These are phyloP conservation scores for Poeciliopsis paucimaculata DNA, from an alignment of 2,797 vertebrate genomes.

Conservation along the genomic window DNA sequence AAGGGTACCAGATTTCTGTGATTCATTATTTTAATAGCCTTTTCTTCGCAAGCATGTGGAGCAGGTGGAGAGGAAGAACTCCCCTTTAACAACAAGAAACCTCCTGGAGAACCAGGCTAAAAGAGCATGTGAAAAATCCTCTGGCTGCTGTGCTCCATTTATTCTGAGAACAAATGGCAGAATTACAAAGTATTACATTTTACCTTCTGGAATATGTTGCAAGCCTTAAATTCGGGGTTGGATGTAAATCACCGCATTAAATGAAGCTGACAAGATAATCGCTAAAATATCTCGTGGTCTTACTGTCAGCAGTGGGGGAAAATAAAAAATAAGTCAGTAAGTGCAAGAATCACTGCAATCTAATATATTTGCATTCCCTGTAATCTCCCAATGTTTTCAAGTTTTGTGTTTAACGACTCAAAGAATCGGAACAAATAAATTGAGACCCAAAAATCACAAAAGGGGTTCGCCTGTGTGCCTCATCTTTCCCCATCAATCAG, in stretches of 20 bases:
- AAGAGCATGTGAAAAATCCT: background rate
- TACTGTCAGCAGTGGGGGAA: constrained; percentile 10
- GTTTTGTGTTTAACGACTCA: constrained; percentile 2
- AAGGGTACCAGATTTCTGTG: background rate
- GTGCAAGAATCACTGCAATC: background rate
- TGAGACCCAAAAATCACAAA: constrained; percentile 1
- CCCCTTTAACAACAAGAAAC: background rate
- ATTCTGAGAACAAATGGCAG: background rate
- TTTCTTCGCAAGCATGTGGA: background rate
- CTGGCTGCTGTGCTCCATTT: background rate
- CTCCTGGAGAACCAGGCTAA: background rate
- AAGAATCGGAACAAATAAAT: constrained; percentile 3
- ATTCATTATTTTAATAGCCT: background rate
- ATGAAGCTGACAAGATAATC: background rate
- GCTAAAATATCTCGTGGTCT: background rate
- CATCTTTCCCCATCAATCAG: constrained; percentile 18
- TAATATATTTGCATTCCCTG: background rate
- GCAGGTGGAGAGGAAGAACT: background rate
- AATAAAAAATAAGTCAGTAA: background rate
- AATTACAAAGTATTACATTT: background rate
- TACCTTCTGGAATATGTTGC: background rate
- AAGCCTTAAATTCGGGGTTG: background rate
- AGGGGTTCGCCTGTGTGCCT: constrained; percentile 12
- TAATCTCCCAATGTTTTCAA: background rate
- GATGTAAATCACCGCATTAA: background rate